Conservation (phyloP, 1,140 invertebrate genomes). For the Drosophila chauvacae region DNA sequence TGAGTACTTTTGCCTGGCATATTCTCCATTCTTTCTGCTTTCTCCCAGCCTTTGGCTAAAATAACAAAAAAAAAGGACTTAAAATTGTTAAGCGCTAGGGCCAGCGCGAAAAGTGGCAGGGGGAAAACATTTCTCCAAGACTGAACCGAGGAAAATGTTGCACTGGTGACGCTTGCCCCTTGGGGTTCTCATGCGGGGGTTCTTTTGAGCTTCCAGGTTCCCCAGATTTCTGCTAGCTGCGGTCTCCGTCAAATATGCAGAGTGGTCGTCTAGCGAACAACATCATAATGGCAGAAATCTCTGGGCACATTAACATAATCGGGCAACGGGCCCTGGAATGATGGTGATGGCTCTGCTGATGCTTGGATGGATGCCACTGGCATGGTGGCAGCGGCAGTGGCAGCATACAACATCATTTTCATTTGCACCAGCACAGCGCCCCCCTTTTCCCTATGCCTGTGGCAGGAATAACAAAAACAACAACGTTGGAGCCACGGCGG, state of each 20-base stretch:
- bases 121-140: conserved; percentile 11
- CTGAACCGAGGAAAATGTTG: conserved; percentile 38
- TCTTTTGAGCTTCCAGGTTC: conserved; percentile 6
- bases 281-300: conserved; percentile 74
- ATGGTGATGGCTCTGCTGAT: conserved; percentile 45
- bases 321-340: conserved; percentile 55
- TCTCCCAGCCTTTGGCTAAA: conserved; percentile 33
- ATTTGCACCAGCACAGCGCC: conserved; percentile 45
- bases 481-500: conserved; percentile 28
- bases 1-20: conserved; percentile 23
- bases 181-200: conserved; percentile 1
- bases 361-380: conserved; percentile 48
- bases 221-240: conserved; percentile 8
- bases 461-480: conserved; percentile 56
- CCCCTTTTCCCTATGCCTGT: not conserved
- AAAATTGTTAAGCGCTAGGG: conserved; percentile 36
- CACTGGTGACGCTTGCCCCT: conserved; percentile 33
- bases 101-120: conserved; percentile 5
- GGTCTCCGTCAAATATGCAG: conserved; percentile 69
- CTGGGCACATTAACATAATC: conserved; percentile 79
- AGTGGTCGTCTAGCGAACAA: conserved; percentile 71
- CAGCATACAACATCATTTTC: conserved; percentile 72
- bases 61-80: conserved; percentile 13
- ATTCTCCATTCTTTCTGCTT: conserved; percentile 19
- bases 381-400: conserved; percentile 32